These are phyloP conservation scores for Hyperopisus bebe DNA, from an alignment of 2,113 vertebrate species.

Conservation along the genomic window DNA sequence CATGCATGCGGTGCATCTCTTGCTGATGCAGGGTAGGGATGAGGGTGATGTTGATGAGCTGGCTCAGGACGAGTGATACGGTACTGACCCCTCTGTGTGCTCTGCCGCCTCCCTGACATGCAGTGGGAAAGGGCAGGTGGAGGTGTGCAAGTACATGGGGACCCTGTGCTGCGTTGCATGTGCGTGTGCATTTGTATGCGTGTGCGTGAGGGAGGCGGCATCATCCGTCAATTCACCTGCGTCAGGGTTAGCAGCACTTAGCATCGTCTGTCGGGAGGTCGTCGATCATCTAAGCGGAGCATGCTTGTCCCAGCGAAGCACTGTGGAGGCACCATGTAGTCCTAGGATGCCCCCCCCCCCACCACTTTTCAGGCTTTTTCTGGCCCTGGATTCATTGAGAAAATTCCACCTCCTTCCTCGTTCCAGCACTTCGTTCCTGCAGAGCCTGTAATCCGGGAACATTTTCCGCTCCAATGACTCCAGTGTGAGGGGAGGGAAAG, in stretches of 20 bases:
- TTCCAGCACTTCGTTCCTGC: not conserved
- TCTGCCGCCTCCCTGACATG: not conserved
- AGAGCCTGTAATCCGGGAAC: not conserved
- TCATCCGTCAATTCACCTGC: not conserved
- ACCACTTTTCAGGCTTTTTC: not conserved
- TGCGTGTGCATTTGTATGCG: not conserved
- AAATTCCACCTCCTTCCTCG: not conserved
- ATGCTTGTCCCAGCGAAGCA: not conserved
- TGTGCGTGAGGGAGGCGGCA: not conserved
- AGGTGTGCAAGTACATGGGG: not conserved
- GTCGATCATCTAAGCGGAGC: not conserved
- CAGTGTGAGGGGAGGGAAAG: not conserved
- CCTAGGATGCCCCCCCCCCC: not conserved
- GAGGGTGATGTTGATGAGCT: not conserved
- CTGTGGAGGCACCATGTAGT: not conserved
- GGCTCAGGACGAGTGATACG: not conserved
- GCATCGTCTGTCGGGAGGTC: not conserved
- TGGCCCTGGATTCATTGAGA: not conserved
- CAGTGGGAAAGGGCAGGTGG: not conserved
- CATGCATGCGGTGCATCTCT: not conserved
- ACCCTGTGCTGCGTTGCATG: not conserved
- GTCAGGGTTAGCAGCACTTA: not conserved
- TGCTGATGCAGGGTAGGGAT: not conserved
- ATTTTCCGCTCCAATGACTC: not conserved
- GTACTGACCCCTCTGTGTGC: not conserved